Conservation (phyloP, 2,113 vertebrate species). For the Synchiropus splendidus region DNA sequence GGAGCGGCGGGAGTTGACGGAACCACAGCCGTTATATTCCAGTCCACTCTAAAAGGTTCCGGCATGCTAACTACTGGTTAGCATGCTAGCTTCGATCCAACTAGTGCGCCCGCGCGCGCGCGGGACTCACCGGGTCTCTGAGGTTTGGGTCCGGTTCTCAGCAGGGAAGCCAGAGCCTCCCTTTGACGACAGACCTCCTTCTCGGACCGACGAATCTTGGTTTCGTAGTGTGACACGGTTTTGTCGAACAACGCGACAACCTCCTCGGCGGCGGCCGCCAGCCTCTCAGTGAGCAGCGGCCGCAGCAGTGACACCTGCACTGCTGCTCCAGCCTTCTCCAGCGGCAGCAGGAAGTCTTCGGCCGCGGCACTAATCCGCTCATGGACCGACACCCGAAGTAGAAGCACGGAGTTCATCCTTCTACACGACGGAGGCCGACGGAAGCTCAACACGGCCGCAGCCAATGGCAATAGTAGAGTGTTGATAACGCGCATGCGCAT, state of each 20-base stretch:
- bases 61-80: too few species aligned
- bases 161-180: background rate
- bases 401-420: background rate
- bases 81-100: too few species aligned
- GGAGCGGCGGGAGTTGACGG: too few species aligned
- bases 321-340: background rate
- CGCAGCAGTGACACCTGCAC: background rate
- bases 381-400: background rate
- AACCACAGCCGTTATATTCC: too few species aligned
- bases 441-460: too few species aligned
- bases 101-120: too few species aligned
- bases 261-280: background rate
- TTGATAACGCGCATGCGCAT: too few species aligned
- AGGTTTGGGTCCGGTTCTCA: too few species aligned
- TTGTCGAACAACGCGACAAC: background rate
- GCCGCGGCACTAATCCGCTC: background rate
- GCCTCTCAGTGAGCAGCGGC: background rate
- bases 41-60: too few species aligned
- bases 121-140: background rate
- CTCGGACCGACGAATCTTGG: background rate
- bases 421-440: too few species aligned
- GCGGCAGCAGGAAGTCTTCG: background rate
- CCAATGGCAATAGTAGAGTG: too few species aligned
- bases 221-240: background rate
- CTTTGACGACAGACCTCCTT: background rate